Evolutionary conservation across 2,113 vertebrate species (phyloP), one percentile per base, ranked within the genome.

Genomic region (Dromas ardeola): DNA sequence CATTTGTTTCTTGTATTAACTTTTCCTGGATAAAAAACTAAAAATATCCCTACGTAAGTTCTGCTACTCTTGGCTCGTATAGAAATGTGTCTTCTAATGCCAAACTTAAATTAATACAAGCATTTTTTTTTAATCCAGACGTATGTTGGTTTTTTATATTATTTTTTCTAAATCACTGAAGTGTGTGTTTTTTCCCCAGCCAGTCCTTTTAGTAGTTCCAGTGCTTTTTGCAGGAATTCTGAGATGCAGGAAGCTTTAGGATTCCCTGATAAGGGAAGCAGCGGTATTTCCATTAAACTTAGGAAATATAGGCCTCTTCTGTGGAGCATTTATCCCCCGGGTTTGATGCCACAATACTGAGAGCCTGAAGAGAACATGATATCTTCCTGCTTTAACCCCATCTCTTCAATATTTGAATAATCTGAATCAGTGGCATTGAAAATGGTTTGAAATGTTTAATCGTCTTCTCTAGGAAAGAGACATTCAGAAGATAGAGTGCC

Each of bases 371-470:
- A 80, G 56, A 53, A 47, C 6, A 7, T 13, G 32, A 3, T 58
- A 18, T 81, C 52, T 63, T 81, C 73, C 77, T 62, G 49, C n/a
- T 93, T 81, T 76, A 91, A 76, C 73, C 34, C 50, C 26, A 30
- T 18, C 49, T 70, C 61, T 87, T 94, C 81, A 79, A 69, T 61
- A 76, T 82, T 82, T 94, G 79, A 92, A 90, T 88, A 77, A 82
- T 86, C 55, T 71, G 82, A 77, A 88, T 74, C 72, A 61, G 67
- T 81, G 91, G 66, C 61, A 62, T 21, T 83, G 94, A 92, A 96
- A 92, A 90, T 52, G 36, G 19, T 58, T 88, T 69, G 52, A 91
- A 93, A 94, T 74, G 43, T 88, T 90, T 90, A 80, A 83, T 77
- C 6, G 0, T 38, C 53, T 73, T 71, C 56, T 71, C 79, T 34